phyloP scores from a whole-genome alignment of 2,797 vertebrate species.

The Buphagus erythrorhynchus region DNA sequence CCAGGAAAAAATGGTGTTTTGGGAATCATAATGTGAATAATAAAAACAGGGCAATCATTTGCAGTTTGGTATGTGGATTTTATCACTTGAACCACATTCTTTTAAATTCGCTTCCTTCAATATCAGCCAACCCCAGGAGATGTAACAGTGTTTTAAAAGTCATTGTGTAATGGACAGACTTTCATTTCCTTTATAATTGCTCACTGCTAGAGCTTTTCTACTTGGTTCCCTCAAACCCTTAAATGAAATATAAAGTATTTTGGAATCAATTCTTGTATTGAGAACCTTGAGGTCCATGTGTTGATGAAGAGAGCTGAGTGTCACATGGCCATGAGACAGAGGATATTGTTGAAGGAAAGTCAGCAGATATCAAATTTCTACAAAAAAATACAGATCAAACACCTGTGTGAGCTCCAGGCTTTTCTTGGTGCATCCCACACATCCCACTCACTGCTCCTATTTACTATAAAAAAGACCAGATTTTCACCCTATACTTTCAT shows the following conservation, averaged over 20 bases:
- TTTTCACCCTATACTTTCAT: not conserved
- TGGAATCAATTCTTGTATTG: not conserved
- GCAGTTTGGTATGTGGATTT: conserved; percentile 13
- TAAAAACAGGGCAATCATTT: conserved; percentile 20
- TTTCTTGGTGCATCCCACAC: not conserved
- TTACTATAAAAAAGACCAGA: not conserved
- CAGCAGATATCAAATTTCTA: not conserved
- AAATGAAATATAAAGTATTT: not conserved
- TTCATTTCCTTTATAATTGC: not conserved
- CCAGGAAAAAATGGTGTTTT: not conserved
- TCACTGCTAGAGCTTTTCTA: not conserved
- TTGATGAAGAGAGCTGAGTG: not conserved
- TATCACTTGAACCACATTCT: not conserved
- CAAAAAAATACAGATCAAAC: not conserved
- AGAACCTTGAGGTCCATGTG: not conserved
- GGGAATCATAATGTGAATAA: conserved; percentile 36
- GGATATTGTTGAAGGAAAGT: not conserved
- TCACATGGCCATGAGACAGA: not conserved
- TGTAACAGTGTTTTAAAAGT: not conserved
- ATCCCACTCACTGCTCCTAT: not conserved
- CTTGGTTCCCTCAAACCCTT: not conserved
- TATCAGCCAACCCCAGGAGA: not conserved
- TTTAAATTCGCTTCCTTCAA: not conserved
- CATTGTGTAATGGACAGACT: not conserved
- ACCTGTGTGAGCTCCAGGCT: not conserved